A percentile compares a stretch with the other conserved stretches of the same genome.
Conservation (phyloP, 2,113 vertebrate genomes). For the Galeopterus variegatus region DNA sequence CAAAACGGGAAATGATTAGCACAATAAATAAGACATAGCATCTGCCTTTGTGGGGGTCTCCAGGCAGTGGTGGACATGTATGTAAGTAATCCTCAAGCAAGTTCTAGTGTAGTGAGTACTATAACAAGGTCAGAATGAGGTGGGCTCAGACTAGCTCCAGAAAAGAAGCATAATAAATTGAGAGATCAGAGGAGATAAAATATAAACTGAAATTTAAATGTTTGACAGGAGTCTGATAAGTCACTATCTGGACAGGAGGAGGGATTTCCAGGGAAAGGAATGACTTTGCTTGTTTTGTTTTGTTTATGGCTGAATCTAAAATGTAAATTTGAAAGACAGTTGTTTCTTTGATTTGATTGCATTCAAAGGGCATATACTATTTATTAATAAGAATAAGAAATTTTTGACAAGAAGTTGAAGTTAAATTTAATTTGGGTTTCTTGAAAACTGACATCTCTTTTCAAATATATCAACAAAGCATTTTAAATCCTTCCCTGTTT, state of each 20-base stretch:
- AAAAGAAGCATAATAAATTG: not conserved
- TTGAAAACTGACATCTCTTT: slow-evolving; percentile 29
- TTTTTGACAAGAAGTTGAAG: not conserved
- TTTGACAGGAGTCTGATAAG: not conserved
- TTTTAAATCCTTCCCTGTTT: slow-evolving; percentile 17
- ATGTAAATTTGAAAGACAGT: not conserved
- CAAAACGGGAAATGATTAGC: not conserved
- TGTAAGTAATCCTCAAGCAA: not conserved
- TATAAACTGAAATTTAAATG: not conserved
- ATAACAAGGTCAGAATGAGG: not conserved
- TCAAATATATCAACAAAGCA: not conserved
- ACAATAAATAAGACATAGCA: not conserved
- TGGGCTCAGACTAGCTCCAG: not conserved
- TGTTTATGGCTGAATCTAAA: slow-evolving; percentile 11
- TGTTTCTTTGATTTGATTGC: not conserved
- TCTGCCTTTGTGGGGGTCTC: accelerated
- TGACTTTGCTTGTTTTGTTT: not conserved
- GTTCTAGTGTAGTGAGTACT: no score
- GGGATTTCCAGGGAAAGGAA: not conserved
- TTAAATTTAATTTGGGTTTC: slow-evolving; percentile 52
- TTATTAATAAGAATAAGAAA: slow-evolving; percentile 36
- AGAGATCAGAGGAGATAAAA: not conserved
- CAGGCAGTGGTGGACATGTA: accelerated
- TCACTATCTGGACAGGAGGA: not conserved
- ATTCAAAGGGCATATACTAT: slow-evolving; percentile 13